Evolutionary conservation across 1,140 invertebrate species (phyloP), one percentile per base, ranked within the genome.

Genomic region (Pectinophora gossypiella): DNA sequence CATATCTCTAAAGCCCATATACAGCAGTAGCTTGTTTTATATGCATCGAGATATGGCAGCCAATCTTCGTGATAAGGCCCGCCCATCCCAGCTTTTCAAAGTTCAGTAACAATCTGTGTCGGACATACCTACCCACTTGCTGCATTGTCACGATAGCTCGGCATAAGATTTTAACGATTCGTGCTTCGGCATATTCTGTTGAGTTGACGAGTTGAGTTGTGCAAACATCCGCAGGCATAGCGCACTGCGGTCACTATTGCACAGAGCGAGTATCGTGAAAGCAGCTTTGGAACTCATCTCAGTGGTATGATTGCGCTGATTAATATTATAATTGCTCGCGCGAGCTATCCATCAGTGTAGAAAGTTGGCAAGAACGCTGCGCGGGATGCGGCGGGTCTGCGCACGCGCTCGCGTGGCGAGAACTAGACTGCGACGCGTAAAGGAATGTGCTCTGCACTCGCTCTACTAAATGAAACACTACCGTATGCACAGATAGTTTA

Each of bases 261-360:
- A 9, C 10, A 3, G 10, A 12, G 36, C 10, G 16, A 45, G 38
- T 48, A 62, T 65, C 63, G 63, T 66, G 67, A 66, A 70, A 70
- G 67, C 60, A 63, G 55, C 59, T 56, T 58, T 44, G 69, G 70
- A 70, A 77, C 65, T 73, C 71, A 68, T 73, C 66, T 74, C 50
- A 48, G 57, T 56, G 59, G 61, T 78, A 72, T 71, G 76, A 74
- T 73, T 77, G 75, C 74, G 71, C 75, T 82, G 72, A 82, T 85
- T 86, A 85, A 86, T 83, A 86, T 78, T 81, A 76, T 86, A 86
- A 86, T 86, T 83, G 76, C 67, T 74, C 68, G 73, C 60, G 70
- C 73, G 75, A 73, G 73, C 67, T 72, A 82, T 83, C 75, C 73
- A 75, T 82, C 76, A 81, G 69, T 75, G 72, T 87, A 87, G 84